Evolutionary conservation across 2,888 invertebrate species (phyloP).

Genomic region (Eilema sororculum): DNA sequence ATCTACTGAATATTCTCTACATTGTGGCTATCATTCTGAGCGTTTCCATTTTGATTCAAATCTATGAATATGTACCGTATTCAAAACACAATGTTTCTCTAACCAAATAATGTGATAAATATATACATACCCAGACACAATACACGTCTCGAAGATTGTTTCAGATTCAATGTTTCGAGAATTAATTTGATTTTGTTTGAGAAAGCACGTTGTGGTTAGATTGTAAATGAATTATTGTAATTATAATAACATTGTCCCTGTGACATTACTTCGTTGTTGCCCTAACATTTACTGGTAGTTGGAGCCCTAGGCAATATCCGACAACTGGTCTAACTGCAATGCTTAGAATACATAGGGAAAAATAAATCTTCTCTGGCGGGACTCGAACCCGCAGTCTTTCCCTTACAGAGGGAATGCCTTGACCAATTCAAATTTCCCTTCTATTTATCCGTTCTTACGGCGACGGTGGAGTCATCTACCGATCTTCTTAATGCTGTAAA

Average conservation of each 20-base stretch:
- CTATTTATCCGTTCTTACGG: too few species aligned
- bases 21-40: not conserved
- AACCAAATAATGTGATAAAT: slow-evolving; percentile 14
- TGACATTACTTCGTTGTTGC: too few species aligned
- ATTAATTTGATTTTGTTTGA: slow-evolving; percentile 7
- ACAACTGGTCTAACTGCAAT: too few species aligned
- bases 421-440: too few species aligned
- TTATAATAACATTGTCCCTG: not conserved
- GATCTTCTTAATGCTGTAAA: too few species aligned
- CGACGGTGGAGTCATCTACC: too few species aligned
- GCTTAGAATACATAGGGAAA: too few species aligned
- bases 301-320: too few species aligned
- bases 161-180: not conserved
- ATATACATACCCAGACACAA: not conserved
- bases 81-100: not conserved
- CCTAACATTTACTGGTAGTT: too few species aligned
- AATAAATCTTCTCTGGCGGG: too few species aligned
- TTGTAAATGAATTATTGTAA: not conserved
- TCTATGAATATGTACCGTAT: slow-evolving; percentile 1
- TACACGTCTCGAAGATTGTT: slow-evolving; percentile 5
- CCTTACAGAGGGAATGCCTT: too few species aligned
- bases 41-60: not conserved
- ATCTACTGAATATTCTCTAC: not conserved
- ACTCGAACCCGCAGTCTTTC: too few species aligned
- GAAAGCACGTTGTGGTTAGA: not conserved